These are phyloP conservation scores for Pachyuromys duprasi DNA, from an alignment of 2,797 vertebrate species.

Conservation along the genomic window DNA sequence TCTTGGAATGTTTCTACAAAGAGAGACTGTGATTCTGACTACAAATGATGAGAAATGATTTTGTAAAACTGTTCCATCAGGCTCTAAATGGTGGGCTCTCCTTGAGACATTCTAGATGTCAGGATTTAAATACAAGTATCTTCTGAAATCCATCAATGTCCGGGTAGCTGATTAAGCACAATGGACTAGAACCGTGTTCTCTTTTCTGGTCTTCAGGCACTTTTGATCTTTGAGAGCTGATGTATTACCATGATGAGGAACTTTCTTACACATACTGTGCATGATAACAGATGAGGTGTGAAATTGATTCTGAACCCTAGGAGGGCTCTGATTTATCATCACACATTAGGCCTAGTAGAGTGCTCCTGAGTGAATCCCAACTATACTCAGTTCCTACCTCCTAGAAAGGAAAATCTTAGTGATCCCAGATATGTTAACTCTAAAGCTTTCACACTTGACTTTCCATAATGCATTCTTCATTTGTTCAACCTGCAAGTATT, in stretches of 20 bases:
- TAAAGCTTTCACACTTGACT: neutral
- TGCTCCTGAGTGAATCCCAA: conserved; percentile 57
- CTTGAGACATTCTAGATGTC: conserved; percentile 58
- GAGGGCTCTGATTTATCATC: conserved; percentile 82
- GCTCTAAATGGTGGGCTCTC: conserved; percentile 50
- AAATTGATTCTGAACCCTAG: conserved; percentile 84
- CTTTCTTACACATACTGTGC: conserved; percentile 80
- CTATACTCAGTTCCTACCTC: neutral
- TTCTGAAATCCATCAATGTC: conserved; percentile 80
- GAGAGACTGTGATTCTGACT: conserved; percentile 24
- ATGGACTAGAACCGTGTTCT: conserved; percentile 76
- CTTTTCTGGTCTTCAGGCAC: conserved; percentile 82
- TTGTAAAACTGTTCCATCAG: conserved; percentile 58
- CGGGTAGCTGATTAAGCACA: conserved; percentile 78
- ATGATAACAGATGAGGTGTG: conserved; percentile 84
- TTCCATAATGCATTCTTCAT: neutral
- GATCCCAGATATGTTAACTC: conserved; percentile 17
- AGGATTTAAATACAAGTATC: conserved; percentile 75
- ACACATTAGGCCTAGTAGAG: conserved; percentile 57
- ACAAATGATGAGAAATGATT: conserved; percentile 63
- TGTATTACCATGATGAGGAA: conserved; percentile 74
- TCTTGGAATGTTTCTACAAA: conserved; percentile 10
- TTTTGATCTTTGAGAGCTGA: conserved; percentile 80
- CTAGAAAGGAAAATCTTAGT: conserved; percentile 20
- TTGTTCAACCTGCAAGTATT: neutral